A percentile compares a stretch with the other conserved stretches of the same genome.
phyloP scores from a whole-genome alignment of 2,797 vertebrate species.

The Eutrigla gurnardus region DNA sequence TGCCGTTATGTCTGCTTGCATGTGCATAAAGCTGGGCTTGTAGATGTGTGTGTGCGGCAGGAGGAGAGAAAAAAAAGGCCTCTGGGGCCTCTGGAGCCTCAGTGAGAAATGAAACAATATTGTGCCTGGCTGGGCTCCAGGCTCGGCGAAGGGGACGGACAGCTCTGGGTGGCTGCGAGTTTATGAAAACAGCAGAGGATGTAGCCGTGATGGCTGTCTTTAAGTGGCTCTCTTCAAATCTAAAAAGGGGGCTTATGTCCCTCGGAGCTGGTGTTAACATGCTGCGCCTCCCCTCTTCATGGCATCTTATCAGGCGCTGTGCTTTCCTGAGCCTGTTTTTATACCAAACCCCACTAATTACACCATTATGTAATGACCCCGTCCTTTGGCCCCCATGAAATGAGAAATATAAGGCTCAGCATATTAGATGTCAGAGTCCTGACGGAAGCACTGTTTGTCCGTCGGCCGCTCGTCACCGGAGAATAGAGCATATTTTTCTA shows the following conservation, averaged over 20 bases:
- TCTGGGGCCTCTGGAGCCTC: constrained; percentile 52
- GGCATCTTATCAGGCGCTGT: constrained; percentile 53
- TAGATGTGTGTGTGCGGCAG: constrained; percentile 34
- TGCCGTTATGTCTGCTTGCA: constrained; percentile 17
- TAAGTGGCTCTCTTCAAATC: constrained; percentile 43
- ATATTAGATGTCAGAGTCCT: constrained; percentile 33
- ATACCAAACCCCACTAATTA: constrained; percentile 68
- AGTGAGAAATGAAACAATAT: constrained; percentile 70
- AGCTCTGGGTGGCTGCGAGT: constrained; percentile 60
- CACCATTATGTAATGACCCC: constrained; percentile 58
- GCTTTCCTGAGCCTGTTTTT: constrained; percentile 66
- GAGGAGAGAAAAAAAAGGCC: constrained; percentile 38
- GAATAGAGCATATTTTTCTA: constrained; percentile 28
- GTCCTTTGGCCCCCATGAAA: constrained; percentile 47
- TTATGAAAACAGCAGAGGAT: constrained; percentile 75
- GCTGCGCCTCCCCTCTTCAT: constrained; percentile 45
- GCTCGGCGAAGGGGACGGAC: constrained; percentile 46
- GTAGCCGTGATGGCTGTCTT: constrained; percentile 54
- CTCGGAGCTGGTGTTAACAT: constrained; percentile 52
- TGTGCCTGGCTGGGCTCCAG: constrained; percentile 68
- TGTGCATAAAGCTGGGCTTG: constrained; percentile 27
- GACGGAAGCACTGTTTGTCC: constrained; percentile 43
- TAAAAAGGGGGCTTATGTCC: constrained; percentile 52
- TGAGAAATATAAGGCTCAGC: constrained; percentile 31
- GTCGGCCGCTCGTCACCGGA: constrained; percentile 18